phyloP scores from a whole-genome alignment of 1,140 invertebrate species.

The Drosophila arawakana region DNA sequence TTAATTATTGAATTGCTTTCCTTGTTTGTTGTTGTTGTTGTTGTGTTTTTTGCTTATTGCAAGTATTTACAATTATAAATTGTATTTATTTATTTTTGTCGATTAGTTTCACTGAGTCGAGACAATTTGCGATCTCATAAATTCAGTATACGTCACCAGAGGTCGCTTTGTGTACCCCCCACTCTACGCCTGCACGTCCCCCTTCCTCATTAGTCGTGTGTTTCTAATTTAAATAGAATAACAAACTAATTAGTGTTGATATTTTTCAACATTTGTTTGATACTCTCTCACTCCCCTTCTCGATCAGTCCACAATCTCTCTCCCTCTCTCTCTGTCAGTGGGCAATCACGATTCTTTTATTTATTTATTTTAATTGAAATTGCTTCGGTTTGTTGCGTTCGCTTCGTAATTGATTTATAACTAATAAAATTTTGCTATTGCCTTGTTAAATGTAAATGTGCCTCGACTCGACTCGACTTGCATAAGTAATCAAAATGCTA shows the following conservation, averaged over 20 bases:
- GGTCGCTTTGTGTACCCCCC: background rate
- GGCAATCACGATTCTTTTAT: conserved; percentile 27
- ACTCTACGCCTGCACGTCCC: background rate
- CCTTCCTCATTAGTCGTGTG: background rate
- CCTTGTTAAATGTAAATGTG: conserved; percentile 52
- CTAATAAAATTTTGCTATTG: conserved; percentile 48
- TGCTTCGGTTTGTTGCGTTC: conserved; percentile 39
- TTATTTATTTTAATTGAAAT: conserved; percentile 54
- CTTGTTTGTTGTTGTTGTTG: conserved; percentile 18
- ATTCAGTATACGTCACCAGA: conserved; percentile 41
- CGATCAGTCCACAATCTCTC: background rate
- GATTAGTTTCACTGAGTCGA: conserved; percentile 36
- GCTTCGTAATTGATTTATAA: conserved; percentile 54
- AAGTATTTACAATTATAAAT: conserved; percentile 51
- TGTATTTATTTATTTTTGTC: conserved; percentile 30
- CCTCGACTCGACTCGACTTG: conserved; percentile 31
- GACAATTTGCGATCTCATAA: conserved; percentile 46
- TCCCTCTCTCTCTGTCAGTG: background rate
- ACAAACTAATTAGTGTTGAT: conserved; percentile 81
- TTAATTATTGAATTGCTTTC: conserved; percentile 71
- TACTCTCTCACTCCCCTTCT: conserved; percentile 29
- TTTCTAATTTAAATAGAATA: conserved; percentile 75
- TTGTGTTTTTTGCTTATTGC: conserved; percentile 25
- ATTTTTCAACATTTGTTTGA: conserved; percentile 51
- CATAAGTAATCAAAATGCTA: conserved; percentile 52